These are phyloP conservation scores for Falcaria lacertinaria DNA, from an alignment of 2,888 invertebrate species.

Conservation along the genomic window DNA sequence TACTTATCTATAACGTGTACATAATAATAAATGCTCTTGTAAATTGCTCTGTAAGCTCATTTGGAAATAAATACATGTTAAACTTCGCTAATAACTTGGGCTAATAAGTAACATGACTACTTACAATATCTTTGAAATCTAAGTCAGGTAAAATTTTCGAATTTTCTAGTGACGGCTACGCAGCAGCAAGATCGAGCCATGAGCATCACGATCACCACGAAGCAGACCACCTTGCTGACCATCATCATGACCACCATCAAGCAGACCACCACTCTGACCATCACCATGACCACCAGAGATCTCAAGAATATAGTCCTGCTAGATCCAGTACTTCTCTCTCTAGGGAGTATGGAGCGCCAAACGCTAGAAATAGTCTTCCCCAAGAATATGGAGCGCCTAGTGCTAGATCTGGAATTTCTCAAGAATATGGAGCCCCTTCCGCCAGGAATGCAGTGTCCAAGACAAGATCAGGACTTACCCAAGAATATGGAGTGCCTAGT, in stretches of 20 bases:
- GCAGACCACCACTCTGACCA: conserved; percentile 2
- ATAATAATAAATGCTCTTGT: too few relatives aligned
- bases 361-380: conserved; percentile 15
- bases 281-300: conserved; percentile 6
- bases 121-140: too few relatives aligned
- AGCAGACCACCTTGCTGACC: too few relatives aligned
- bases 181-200: conserved; percentile 36
- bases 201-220: conserved; percentile 20
- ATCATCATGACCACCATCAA: conserved; percentile 18
- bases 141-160: too few relatives aligned
- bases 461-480: conserved; percentile 33
- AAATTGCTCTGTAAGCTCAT: too few relatives aligned
- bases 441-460: conserved; percentile 26
- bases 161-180: conserved; percentile 51
- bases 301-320: conserved; percentile 21
- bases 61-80: too few relatives aligned
- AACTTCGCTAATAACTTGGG: too few relatives aligned
- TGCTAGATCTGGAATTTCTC: conserved; percentile 33
- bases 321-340: neutral
- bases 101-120: too few relatives aligned
- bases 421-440: conserved; percentile 34
- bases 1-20: too few relatives aligned
- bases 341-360: too few relatives aligned
- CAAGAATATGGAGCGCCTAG: conserved; percentile 32
- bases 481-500: conserved; percentile 35